A percentile compares a stretch with the other conserved stretches of the same genome.
These are phyloP conservation scores for Didymodactylos carnosus DNA, from an alignment of 2,888 invertebrate species.

Conservation along the genomic window DNA sequence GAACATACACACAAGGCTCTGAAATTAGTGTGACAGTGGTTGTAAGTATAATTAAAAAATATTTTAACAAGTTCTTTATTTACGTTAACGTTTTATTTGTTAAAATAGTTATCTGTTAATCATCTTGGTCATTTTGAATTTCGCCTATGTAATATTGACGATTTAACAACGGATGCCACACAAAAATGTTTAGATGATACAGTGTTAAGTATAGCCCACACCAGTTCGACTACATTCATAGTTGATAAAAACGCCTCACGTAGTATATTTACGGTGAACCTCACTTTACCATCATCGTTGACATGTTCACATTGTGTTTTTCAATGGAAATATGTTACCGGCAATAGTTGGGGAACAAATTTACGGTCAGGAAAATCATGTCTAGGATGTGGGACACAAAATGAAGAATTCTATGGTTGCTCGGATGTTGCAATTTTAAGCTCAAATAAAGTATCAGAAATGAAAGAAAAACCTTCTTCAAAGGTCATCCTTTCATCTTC, in stretches of 20 bases:
- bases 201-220: background rate
- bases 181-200: conserved; percentile 4
- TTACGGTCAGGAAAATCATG: background rate
- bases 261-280: background rate
- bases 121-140: conserved; percentile 12
- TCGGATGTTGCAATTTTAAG: conserved; percentile 5
- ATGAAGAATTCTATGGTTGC: conserved; percentile 12
- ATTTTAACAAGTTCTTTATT: background rate
- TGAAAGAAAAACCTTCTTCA: background rate
- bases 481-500: too few species aligned
- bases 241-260: too few species aligned
- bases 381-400: conserved; percentile 8
- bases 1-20: background rate
- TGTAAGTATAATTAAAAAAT: background rate
- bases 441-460: background rate
- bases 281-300: background rate
- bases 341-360: conserved; percentile 6
- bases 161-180: conserved; percentile 6
- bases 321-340: conserved; percentile 14
- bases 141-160: conserved; percentile 5
- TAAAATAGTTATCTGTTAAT: conserved; percentile 3
- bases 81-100: background rate
- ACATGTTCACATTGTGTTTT: conserved; percentile 10
- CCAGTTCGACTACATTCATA: background rate
- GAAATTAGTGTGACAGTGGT: background rate